Percentiles rank a stretch among this genome's conserved stretches.
phyloP scores from a whole-genome alignment of 2,888 invertebrate species.

The Antheraea yamamai region DNA sequence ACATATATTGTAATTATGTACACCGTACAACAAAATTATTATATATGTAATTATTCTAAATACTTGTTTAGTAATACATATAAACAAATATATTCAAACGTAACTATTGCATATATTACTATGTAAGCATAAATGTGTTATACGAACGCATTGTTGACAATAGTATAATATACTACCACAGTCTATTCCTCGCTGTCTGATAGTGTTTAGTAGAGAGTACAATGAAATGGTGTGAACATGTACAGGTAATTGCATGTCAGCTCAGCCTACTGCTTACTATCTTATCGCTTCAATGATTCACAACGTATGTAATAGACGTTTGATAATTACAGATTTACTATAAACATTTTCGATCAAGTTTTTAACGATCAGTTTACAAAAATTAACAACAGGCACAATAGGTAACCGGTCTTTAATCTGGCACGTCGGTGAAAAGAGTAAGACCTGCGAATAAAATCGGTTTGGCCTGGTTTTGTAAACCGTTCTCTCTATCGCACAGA shows the following conservation, averaged over 20 bases:
- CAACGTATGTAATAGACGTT: slow-evolving; percentile 29
- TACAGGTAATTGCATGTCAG: slow-evolving; percentile 27
- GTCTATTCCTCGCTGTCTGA: slow-evolving; percentile 16
- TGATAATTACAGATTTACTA: background rate
- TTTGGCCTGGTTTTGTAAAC: no score
- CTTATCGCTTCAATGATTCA: slow-evolving; percentile 40
- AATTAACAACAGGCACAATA: no score
- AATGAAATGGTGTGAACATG: slow-evolving; percentile 18
- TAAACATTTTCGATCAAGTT: background rate
- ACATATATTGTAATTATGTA: background rate
- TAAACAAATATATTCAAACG: no score
- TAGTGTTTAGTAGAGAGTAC: slow-evolving; percentile 21
- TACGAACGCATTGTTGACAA: background rate
- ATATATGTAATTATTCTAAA: no score
- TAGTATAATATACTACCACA: background rate
- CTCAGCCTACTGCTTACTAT: slow-evolving; percentile 24
- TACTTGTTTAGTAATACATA: no score
- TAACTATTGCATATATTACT: background rate
- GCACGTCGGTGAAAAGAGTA: no score
- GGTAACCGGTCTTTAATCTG: no score
- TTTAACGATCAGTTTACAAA: no score
- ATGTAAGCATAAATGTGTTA: background rate
- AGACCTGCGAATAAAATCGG: no score
- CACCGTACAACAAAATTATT: background rate
- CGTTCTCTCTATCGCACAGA: no score